Base-by-base conservation (phyloP, 2,797 vertebrate species). In the Falco biarmicus region DNA sequence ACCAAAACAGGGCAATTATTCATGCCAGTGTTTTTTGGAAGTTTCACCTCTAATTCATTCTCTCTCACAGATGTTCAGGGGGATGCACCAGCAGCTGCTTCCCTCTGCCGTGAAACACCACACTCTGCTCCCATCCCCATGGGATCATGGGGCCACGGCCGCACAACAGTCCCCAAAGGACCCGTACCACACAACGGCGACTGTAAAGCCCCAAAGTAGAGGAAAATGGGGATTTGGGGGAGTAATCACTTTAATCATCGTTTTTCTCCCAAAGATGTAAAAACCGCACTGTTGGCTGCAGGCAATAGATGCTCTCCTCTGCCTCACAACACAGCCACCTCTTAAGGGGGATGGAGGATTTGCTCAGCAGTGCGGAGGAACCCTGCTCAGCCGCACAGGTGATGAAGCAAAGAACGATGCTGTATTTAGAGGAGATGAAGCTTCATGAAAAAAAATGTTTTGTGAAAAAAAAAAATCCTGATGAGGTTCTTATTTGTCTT, bases 71-170 rank as follows among this genome's bases (percentile, higher is more conserved):
- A 59, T 83, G 39, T 87, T 83, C 37, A 29, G 50, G 90, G 53
- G 65, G 66, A 45, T 31, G 68, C 59, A 43, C 31, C 1, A 2
- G 82, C 37, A 8, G 82, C 85, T 85, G 59, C 60, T 83, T 59
- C 92, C 26, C 90, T 70, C 71, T 66, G 56, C 88, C 79, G 13
- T 1, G 15, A 17, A 59, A 89, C 3, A 21, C 48, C 31, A 0
- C 51, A 1, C 73, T 51, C 69, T 25, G 59, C 68, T 80, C 51
- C 77, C 12, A 1, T 48, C 76, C 37, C 15, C 0, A 43, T 0
- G 1, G 50, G 19, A 60, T 60, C 17, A 1, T 0, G 0, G 75
- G 19, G 51, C 64, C 17, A 1, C 0, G 0, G 79, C 50, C 24
- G 4, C 65, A 7, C 4, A 0, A 37, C 0, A 4, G 75, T 34